Evolutionary conservation across 1,140 invertebrate species (phyloP).

Genomic region (Leptestheria dahalacensis): DNA sequence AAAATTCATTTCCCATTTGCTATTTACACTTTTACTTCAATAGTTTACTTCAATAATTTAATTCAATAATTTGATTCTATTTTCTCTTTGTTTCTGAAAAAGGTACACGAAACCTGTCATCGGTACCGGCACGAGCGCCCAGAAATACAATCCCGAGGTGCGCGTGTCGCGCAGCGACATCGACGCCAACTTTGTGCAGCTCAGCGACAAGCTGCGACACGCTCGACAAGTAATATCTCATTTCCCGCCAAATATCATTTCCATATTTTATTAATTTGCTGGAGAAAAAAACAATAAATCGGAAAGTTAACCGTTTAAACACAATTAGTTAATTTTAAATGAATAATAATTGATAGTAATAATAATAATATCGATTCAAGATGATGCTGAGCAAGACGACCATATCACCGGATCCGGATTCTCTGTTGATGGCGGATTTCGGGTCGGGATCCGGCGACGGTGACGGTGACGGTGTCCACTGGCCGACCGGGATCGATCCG

Average conservation of each 20-base stretch:
- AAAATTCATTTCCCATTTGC: too few species aligned
- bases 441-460: conserved; percentile 13
- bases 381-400: conserved; percentile 13
- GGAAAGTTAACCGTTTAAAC: not conserved
- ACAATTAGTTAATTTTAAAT: not conserved
- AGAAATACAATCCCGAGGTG: conserved; percentile 51
- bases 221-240: conserved; percentile 38
- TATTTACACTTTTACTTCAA: not conserved
- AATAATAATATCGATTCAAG: not conserved
- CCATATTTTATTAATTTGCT: not conserved
- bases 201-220: conserved; percentile 45
- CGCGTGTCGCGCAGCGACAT: conserved; percentile 32
- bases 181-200: conserved; percentile 37
- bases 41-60: not conserved
- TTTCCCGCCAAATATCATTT: not conserved
- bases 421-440: conserved; percentile 11
- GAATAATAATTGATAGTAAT: not conserved
- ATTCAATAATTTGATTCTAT: not conserved
- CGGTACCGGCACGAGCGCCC: conserved; percentile 38
- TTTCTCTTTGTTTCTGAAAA: conserved; percentile 18
- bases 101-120: conserved; percentile 48
- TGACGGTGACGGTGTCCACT: not conserved
- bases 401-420: conserved; percentile 9
- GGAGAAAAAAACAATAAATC: not conserved
- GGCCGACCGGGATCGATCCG: not conserved